Evolutionary conservation across 2,888 invertebrate genomes (phyloP).

Genomic region (Mesochorus sp.): DNA sequence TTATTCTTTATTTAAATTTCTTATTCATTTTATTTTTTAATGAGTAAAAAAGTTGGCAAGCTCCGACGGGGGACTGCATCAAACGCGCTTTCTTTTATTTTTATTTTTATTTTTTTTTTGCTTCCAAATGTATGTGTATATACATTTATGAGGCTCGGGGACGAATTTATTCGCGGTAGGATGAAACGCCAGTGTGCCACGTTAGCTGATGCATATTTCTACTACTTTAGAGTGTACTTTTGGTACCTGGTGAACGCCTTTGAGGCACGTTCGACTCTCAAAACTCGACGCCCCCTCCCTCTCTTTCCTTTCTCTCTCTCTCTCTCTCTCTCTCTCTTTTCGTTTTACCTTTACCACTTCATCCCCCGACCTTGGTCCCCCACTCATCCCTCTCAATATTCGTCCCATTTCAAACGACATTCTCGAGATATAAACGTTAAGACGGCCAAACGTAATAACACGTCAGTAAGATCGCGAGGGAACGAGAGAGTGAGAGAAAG

Average conservation of each 20-base stretch:
- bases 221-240: conserved; percentile 54
- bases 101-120: conserved; percentile 13
- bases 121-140: neutral
- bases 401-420: conserved; percentile 36
- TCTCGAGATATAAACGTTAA: conserved; percentile 48
- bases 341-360: conserved; percentile 20
- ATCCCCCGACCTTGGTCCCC: conserved; percentile 21
- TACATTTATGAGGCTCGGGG: neutral
- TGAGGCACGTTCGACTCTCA: conserved; percentile 59
- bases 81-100: conserved; percentile 20
- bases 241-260: conserved; percentile 54
- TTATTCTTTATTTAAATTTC: neutral
- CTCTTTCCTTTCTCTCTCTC: conserved; percentile 10
- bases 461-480: neutral
- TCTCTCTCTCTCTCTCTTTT: neutral
- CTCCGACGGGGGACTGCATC: conserved; percentile 14
- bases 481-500: conserved; percentile 8
- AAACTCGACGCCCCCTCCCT: conserved; percentile 26
- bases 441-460: conserved; percentile 29
- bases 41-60: conserved; percentile 29
- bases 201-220: conserved; percentile 54
- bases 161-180: conserved; percentile 28
- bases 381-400: conserved; percentile 1
- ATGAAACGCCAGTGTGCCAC: conserved; percentile 32
- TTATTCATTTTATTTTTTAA: neutral